These are phyloP conservation scores for Haliaeetus leucogaster DNA, from an alignment of 2,113 vertebrate species.

Conservation along the genomic window DNA sequence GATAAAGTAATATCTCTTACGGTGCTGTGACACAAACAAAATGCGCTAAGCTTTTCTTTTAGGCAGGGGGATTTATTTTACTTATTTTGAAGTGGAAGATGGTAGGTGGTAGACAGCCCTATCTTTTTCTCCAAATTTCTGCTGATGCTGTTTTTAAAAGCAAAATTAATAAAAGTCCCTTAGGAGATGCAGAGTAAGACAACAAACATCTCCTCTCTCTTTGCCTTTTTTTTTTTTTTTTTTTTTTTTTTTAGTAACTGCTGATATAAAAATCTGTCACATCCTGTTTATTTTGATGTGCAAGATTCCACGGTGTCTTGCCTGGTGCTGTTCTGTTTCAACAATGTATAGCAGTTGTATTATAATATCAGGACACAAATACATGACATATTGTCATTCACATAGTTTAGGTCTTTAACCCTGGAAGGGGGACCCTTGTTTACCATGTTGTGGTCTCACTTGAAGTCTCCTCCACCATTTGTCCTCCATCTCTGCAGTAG, in stretches of 20 bases:
- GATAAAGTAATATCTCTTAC: not conserved
- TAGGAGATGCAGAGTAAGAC: not conserved
- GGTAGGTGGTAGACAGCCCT: not conserved
- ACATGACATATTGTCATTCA: not conserved
- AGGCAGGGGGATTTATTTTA: not conserved
- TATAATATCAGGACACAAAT: not conserved
- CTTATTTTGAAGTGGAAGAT: not conserved
- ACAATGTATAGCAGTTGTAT: not conserved
- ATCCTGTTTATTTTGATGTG: not conserved
- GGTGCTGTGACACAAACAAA: not conserved
- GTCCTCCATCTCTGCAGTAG: not conserved
- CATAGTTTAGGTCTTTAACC: not conserved
- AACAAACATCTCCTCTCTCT: not conserved
- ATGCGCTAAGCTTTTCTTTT: not conserved
- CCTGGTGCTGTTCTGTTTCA: not conserved
- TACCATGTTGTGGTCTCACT: not conserved
- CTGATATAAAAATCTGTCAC: not conserved
- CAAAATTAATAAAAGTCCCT: not conserved
- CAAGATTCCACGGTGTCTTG: not conserved
- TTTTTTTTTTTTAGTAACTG: not conserved
- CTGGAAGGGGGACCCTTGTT: not conserved
- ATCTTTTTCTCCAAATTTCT: not conserved
- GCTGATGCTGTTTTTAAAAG: not conserved
- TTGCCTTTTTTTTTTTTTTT: not conserved
- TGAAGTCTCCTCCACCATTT: not conserved